These are phyloP conservation scores for Silvanus unidentatus DNA, from an alignment of 2,888 invertebrate species.

Conservation along the genomic window DNA sequence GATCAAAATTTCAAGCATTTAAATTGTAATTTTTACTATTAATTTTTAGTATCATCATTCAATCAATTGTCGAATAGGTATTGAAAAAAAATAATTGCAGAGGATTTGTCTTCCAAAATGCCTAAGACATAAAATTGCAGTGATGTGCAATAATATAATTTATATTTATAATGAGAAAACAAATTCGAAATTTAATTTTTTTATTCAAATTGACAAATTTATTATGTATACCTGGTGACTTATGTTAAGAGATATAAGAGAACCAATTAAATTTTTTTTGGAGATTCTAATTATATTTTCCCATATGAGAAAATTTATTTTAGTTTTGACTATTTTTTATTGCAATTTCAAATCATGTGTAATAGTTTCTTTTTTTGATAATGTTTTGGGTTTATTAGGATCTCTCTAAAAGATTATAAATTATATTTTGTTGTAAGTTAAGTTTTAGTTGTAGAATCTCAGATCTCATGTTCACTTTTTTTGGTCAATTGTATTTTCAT, in stretches of 20 bases:
- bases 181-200: constrained; percentile 12
- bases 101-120: constrained; percentile 20
- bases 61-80: constrained; percentile 16
- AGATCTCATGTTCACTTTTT: constrained; percentile 37
- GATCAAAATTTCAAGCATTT: neutral
- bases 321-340: constrained; percentile 17
- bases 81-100: constrained; percentile 4
- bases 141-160: constrained; percentile 33
- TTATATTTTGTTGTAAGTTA: constrained; percentile 20
- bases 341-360: constrained; percentile 14
- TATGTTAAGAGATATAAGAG: no score
- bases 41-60: constrained; percentile 24
- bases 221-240: constrained; percentile 12
- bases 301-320: constrained; percentile 15
- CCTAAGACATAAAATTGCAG: constrained; percentile 23
- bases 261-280: constrained; percentile 13
- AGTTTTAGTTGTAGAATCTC: constrained; percentile 31
- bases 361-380: constrained; percentile 10
- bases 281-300: constrained; percentile 17
- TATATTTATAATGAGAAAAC: neutral
- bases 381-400: constrained; percentile 27
- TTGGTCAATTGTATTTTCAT: constrained; percentile 11
- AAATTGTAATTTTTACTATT: constrained; percentile 16
- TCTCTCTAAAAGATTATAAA: constrained; percentile 26
- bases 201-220: constrained; percentile 22